A percentile compares a stretch with the other conserved stretches of the same genome.
Conservation (phyloP, 2,797 vertebrate genomes). For the Mormyrus hasselquistii region DNA sequence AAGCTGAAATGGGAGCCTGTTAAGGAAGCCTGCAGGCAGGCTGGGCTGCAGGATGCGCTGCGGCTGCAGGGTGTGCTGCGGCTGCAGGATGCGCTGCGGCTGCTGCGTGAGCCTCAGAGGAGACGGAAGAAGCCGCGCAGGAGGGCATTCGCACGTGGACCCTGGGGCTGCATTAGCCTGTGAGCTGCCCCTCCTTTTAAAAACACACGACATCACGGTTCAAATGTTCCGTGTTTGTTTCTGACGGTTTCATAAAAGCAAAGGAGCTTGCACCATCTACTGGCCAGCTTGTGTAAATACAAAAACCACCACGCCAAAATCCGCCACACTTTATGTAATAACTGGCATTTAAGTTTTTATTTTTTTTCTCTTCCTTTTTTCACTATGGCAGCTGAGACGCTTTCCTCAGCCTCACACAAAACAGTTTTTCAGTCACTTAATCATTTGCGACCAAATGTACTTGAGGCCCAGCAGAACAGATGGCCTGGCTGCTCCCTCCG, state of each 20-base stretch:
- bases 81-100: too few species aligned
- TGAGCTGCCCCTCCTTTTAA: not conserved
- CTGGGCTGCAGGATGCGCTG: not conserved
- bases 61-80: not conserved
- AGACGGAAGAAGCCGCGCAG: not conserved
- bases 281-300: not conserved
- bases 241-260: not conserved
- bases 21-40: constrained; percentile 38
- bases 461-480: not conserved
- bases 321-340: not conserved
- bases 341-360: not conserved
- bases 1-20: constrained; percentile 62
- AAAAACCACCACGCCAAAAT: not conserved
- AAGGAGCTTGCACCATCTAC: constrained; percentile 6
- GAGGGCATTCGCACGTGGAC: not conserved
- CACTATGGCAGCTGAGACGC: not conserved
- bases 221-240: not conserved
- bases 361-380: not conserved
- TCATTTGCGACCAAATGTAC: not conserved
- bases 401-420: not conserved
- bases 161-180: not conserved
- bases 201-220: not conserved
- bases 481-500: not conserved
- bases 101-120: not conserved
- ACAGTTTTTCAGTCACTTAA: not conserved